phyloP scores from a whole-genome alignment of 2,797 vertebrate species.

The Hemibagrus guttatus region DNA sequence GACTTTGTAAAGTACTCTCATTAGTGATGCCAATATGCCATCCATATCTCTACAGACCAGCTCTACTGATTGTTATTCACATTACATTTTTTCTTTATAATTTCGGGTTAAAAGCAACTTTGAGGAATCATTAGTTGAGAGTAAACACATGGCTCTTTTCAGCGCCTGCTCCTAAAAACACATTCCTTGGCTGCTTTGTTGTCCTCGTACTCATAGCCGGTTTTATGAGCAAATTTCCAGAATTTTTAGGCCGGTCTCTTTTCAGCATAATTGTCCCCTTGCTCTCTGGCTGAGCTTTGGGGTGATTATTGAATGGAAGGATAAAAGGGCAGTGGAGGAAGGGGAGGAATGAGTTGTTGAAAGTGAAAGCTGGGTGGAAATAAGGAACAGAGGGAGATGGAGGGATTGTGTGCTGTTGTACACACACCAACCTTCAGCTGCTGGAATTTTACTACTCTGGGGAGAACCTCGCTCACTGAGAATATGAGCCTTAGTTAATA shows the following conservation, averaged over 20 bases:
- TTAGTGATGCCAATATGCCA: neutral
- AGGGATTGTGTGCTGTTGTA: conserved; percentile 32
- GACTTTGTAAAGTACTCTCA: neutral
- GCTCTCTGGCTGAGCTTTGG: conserved; percentile 35
- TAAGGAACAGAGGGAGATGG: conserved; percentile 34
- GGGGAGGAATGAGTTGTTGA: conserved; percentile 24
- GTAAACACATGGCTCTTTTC: neutral
- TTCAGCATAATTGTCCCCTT: conserved; percentile 27
- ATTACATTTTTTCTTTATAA: neutral
- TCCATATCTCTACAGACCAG: neutral
- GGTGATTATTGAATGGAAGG: conserved; percentile 12
- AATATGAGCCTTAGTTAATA: conserved; percentile 40
- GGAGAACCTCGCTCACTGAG: conserved; percentile 42
- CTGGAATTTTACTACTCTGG: conserved; percentile 42
- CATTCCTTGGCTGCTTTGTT: conserved; percentile 2
- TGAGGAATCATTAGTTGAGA: neutral
- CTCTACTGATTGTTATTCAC: neutral
- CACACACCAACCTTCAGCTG: conserved; percentile 29
- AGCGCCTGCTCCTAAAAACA: neutral
- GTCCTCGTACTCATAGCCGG: neutral
- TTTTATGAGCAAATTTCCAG: conserved; percentile 12
- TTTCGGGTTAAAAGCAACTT: neutral
- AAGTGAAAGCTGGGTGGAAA: conserved; percentile 47
- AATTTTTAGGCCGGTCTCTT: conserved; percentile 2
- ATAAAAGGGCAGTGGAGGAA: conserved; percentile 21